A percentile compares a stretch with the other conserved stretches of the same genome.
phyloP scores from a whole-genome alignment of 2,888 invertebrate species.

The Rhamphomyia laevipes region DNA sequence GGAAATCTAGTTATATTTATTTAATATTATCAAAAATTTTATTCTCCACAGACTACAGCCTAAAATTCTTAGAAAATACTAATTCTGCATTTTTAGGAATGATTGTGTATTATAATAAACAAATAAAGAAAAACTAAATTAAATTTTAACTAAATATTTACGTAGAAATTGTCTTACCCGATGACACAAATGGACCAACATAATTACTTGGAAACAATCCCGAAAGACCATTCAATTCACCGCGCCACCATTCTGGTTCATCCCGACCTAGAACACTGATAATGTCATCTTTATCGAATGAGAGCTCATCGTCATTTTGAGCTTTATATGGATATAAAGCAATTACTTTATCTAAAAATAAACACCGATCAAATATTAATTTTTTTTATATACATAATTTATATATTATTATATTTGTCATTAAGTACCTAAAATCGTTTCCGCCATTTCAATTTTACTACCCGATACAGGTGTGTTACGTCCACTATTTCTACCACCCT shows the following conservation, averaged over 20 bases:
- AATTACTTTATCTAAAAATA: slow-evolving; percentile 64
- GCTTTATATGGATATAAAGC: slow-evolving; percentile 91
- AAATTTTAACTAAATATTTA: too few species aligned
- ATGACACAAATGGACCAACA: slow-evolving; percentile 55
- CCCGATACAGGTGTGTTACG: slow-evolving; percentile 63
- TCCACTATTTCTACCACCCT: slow-evolving; percentile 57
- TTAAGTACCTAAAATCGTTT: slow-evolving; percentile 34
- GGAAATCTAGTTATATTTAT: too few species aligned
- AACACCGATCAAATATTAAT: not conserved
- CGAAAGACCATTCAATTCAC: slow-evolving; percentile 76
- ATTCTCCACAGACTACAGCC: too few species aligned
- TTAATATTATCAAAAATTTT: too few species aligned
- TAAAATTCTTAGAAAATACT: too few species aligned
- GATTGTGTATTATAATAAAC: too few species aligned
- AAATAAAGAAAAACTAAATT: too few species aligned
- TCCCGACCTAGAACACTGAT: slow-evolving; percentile 81
- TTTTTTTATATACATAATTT: not conserved
- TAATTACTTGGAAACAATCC: slow-evolving; percentile 96
- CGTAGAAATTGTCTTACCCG: slow-evolving; percentile 29
- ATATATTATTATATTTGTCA: not conserved
- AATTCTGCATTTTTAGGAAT: too few species aligned
- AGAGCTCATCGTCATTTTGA: slow-evolving; percentile 88
- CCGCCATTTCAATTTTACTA: slow-evolving; percentile 49
- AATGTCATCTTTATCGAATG: slow-evolving; percentile 83
- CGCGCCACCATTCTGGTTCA: slow-evolving; percentile 97